These are phyloP conservation scores for Drosophila pseudoananassae DNA, from an alignment of 1,140 invertebrate species.

Conservation along the genomic window DNA sequence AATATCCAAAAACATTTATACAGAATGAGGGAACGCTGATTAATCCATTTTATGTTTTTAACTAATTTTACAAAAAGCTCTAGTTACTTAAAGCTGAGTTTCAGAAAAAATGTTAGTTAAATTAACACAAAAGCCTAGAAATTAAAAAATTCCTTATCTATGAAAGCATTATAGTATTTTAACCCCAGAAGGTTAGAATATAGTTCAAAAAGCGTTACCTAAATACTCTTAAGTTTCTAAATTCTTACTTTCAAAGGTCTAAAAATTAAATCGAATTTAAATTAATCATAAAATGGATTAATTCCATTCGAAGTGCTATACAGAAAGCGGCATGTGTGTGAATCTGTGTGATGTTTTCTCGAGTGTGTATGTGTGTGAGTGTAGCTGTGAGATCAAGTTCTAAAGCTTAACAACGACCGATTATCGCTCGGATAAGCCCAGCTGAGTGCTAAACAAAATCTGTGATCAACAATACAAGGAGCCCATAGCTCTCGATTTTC, in stretches of 20 bases:
- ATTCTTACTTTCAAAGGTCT: too few relatives aligned
- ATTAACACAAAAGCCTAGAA: too few relatives aligned
- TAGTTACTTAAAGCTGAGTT: too few relatives aligned
- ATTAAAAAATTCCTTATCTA: too few relatives aligned
- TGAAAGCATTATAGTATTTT: background rate
- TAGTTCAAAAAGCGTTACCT: too few relatives aligned
- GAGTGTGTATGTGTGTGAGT: conserved; percentile 17
- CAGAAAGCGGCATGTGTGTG: conserved; percentile 55
- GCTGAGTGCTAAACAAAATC: conserved; percentile 21
- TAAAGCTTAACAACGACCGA: conserved; percentile 50
- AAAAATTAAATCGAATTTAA: background rate
- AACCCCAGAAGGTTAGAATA: too few relatives aligned
- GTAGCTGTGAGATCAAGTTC: conserved; percentile 30
- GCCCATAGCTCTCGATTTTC: background rate
- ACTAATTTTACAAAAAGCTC: background rate
- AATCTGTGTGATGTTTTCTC: conserved; percentile 5
- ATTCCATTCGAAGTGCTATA: conserved; percentile 44
- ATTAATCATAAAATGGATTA: conserved; percentile 19
- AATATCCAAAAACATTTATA: conserved; percentile 21
- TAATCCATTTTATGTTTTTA: conserved; percentile 2
- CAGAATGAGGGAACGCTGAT: conserved; percentile 8
- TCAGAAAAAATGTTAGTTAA: too few relatives aligned
- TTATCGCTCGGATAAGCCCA: conserved; percentile 13
- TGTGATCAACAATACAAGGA: conserved; percentile 7
- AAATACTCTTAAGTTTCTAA: too few relatives aligned